Evolutionary conservation across 2,797 vertebrate species (phyloP).

Genomic region (Heliangelus exortis): DNA sequence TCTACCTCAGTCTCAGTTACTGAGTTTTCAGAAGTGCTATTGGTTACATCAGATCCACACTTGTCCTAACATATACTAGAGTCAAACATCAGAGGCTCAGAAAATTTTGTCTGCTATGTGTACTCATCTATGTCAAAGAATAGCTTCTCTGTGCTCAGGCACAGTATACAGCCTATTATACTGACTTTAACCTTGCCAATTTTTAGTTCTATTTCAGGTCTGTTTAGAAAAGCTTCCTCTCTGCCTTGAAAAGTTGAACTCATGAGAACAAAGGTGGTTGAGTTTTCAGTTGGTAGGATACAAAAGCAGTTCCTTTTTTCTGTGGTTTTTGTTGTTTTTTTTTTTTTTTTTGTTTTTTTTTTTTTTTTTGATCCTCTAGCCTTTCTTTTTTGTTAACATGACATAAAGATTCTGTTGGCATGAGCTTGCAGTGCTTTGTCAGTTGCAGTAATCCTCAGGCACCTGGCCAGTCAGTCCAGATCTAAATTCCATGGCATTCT

Average conservation of each 20-base stretch:
- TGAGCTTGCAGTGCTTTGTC: not conserved
- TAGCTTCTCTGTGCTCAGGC: not conserved
- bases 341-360: too few species aligned
- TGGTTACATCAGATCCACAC: not conserved
- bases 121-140: not conserved
- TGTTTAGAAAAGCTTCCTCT: conserved; percentile 28
- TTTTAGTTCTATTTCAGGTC: conserved; percentile 26
- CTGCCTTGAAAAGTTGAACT: conserved; percentile 21
- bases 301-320: not conserved
- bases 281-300: conserved; percentile 5
- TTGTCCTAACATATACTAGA: not conserved
- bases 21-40: not conserved
- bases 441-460: conserved; percentile 6
- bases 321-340: too few species aligned
- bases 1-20: not conserved
- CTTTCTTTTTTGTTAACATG: not conserved
- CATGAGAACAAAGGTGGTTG: conserved; percentile 1
- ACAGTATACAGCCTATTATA: not conserved
- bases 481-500: not conserved
- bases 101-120: not conserved
- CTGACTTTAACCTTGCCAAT: conserved; percentile 35
- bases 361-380: not conserved
- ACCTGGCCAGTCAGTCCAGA: not conserved
- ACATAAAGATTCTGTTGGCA: not conserved
- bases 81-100: not conserved